phyloP scores from a whole-genome alignment of 2,888 invertebrate genomes.

The Eudemis profundana region DNA sequence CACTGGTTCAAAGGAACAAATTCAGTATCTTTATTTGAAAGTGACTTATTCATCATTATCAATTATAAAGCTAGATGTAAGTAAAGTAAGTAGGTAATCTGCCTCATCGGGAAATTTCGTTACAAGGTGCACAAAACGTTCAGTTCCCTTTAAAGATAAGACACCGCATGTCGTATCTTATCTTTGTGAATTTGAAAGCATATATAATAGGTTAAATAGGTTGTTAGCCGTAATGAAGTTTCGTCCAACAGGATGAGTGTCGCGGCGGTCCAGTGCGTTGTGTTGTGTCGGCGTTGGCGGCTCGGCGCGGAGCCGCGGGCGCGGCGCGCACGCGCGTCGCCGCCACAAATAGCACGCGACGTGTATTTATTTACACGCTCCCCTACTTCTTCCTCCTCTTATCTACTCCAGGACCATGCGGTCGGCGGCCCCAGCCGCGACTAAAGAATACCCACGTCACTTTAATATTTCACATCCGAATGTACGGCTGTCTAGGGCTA shows the following conservation, averaged over 20 bases:
- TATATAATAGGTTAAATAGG: neutral
- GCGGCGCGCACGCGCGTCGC: conserved; percentile 62
- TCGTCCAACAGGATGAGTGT: conserved; percentile 3
- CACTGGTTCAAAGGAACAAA: no score
- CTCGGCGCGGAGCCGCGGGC: conserved; percentile 25
- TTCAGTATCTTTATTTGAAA: no score
- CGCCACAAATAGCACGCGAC: conserved; percentile 75
- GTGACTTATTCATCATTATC: no score
- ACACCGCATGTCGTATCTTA: neutral
- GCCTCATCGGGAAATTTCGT: no score
- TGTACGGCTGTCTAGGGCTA: neutral
- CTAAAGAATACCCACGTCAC: neutral
- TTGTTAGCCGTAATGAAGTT: neutral
- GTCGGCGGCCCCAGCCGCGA: conserved; percentile 2
- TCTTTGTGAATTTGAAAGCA: neutral
- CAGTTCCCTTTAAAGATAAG: no score
- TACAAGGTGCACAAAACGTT: no score
- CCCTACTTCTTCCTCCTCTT: conserved; percentile 65
- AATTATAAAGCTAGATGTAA: no score
- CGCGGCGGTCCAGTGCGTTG: conserved; percentile 1
- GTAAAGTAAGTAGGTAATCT: no score
- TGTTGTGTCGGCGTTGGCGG: conserved; percentile 1
- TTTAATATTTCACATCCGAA: neutral
- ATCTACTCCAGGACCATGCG: conserved; percentile 48
- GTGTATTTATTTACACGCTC: conserved; percentile 71